These are phyloP conservation scores for Ptyas mucosa DNA, from an alignment of 2,113 vertebrate genomes.

Conservation along the genomic window DNA sequence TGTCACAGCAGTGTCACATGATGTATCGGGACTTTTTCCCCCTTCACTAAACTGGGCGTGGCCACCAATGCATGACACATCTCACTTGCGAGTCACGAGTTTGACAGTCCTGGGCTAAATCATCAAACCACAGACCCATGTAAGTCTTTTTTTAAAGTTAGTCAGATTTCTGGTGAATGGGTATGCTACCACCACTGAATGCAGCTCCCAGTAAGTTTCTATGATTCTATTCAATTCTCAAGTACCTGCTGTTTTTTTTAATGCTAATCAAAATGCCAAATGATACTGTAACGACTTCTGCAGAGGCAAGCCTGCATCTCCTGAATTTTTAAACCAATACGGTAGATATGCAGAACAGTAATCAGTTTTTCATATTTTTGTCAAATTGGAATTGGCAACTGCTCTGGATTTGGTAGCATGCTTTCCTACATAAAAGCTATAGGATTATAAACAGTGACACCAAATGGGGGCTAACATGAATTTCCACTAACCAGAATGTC, in stretches of 20 bases:
- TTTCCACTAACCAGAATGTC: neutral
- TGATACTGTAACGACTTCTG: neutral
- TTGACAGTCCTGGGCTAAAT: neutral
- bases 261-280: neutral
- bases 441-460: neutral
- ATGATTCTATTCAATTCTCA: neutral
- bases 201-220: neutral
- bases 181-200: neutral
- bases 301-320: neutral
- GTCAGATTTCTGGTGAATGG: neutral
- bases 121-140: neutral
- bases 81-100: too few relatives aligned
- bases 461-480: neutral
- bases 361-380: neutral
- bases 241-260: neutral
- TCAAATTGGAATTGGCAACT: neutral
- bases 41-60: too few relatives aligned
- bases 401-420: neutral
- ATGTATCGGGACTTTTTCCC: too few relatives aligned
- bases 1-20: too few relatives aligned
- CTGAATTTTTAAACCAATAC: neutral
- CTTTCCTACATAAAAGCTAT: neutral
- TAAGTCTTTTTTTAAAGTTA: neutral
- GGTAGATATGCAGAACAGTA: neutral
- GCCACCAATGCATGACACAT: too few relatives aligned